phyloP scores from a whole-genome alignment of 2,113 vertebrate genomes.

The Chunga burmeisteri region DNA sequence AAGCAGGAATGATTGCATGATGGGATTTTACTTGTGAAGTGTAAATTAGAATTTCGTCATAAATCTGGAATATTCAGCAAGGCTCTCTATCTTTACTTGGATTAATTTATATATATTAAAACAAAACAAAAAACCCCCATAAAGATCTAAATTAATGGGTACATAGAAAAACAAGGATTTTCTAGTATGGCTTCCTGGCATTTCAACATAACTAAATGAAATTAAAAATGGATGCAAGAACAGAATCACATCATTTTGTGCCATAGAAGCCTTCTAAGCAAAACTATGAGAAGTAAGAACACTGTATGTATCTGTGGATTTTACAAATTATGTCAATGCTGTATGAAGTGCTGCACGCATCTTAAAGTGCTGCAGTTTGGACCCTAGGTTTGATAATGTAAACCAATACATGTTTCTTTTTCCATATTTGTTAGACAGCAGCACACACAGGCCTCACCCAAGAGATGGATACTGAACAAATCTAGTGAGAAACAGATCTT shows the following conservation, averaged over 20 bases:
- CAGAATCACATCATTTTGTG: background rate
- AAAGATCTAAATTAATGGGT: background rate
- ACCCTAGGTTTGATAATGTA: background rate
- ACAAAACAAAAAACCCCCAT: background rate
- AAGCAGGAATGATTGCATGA: background rate
- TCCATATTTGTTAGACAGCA: background rate
- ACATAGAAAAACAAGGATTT: background rate
- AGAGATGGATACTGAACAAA: background rate
- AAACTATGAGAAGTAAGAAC: background rate
- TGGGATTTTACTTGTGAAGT: background rate
- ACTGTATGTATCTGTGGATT: background rate
- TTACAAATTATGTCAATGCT: background rate
- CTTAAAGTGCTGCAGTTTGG: background rate
- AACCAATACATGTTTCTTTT: background rate
- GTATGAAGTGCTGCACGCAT: background rate
- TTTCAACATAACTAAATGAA: background rate
- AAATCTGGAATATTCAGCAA: background rate
- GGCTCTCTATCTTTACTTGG: background rate
- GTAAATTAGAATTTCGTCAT: constrained; percentile 18
- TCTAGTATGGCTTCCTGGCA: background rate
- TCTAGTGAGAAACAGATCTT: background rate
- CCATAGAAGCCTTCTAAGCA: background rate
- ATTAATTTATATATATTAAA: background rate
- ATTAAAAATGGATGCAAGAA: background rate
- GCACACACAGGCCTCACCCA: background rate